A percentile compares a stretch with the other conserved stretches of the same genome.
phyloP scores from a whole-genome alignment of 2,797 vertebrate species.

The Neoniphon sammara region DNA sequence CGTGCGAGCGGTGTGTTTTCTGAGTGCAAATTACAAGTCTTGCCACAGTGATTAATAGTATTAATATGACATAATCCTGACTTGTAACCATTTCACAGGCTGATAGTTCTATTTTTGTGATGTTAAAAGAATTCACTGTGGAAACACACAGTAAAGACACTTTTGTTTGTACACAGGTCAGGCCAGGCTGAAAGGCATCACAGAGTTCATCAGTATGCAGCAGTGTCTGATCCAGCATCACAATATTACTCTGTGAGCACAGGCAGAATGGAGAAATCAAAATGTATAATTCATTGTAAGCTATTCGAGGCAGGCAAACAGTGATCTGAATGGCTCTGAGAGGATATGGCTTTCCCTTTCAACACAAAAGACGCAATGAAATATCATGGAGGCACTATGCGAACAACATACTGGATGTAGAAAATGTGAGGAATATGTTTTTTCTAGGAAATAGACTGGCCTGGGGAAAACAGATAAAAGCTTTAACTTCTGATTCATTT shows the following conservation, averaged over 20 bases:
- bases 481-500: conserved; percentile 22
- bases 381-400: background rate
- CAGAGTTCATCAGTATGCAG: conserved; percentile 1
- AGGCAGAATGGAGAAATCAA: background rate
- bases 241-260: conserved; percentile 2
- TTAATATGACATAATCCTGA: background rate
- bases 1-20: conserved; percentile 31
- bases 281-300: conserved; percentile 9
- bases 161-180: background rate
- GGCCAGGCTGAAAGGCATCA: conserved; percentile 25
- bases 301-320: background rate
- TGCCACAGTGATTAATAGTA: background rate
- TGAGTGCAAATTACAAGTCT: background rate
- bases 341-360: conserved; percentile 17
- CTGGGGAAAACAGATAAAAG: background rate
- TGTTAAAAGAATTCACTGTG: background rate
- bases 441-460: background rate
- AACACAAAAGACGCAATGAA: conserved; percentile 23
- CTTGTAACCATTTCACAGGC: background rate
- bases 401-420: background rate
- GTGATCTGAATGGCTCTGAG: background rate
- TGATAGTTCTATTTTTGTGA: background rate
- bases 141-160: background rate
- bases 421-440: conserved; percentile 5
- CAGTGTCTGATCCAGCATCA: conserved; percentile 37